Base-by-base conservation (phyloP, 2,113 vertebrate species). In the Plestiodon gilberti region DNA sequence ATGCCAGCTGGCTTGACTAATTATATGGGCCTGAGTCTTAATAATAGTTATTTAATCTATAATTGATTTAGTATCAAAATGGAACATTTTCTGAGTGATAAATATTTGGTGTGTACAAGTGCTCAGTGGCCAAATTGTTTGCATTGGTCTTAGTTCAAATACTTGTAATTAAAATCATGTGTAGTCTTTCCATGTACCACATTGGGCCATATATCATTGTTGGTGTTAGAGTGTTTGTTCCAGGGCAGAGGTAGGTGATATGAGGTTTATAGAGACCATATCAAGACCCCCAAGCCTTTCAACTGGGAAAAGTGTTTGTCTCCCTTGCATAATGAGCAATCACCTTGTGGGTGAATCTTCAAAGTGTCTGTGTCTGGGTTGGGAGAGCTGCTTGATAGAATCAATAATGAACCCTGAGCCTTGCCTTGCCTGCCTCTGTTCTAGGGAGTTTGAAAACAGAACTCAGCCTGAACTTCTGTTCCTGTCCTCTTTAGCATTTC, bases 11-110 rank as follows among this genome's bases (percentile, higher is more conserved):
- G 10, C 55, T 17, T 0, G 69, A 28, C 25, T 17, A 2, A 8
- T 61, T 65, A 0, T 20, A 0, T 13, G 77, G 69, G 64, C 52
- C 83, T 0, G 0, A 64, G 18, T 28, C 25, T 13, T 69, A 59
- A 15, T 81, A 75, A 4, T 14, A 0, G 0, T 13, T 62, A 55
- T 25, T 1, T 0, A 20, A 62, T 4, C 74, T 59, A n/a, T 17
- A 59, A 0, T 3, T 84, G 38, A 23, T 74, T 75, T 83, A 75
- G 73, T 30, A 43, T 18, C 23, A 57, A 78, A 55, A 57, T 4
- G 75, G 43, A 62, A 69, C 65, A 0, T 0, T 43, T 90, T 30
- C 0, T 69, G 74, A 0, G 25, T 80, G 81, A 11, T 30, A 86
- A 0, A 2, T 6, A 14, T 15, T 69, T 6, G 10, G 81, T 2